Percentiles rank a stretch among this genome's conserved stretches.
phyloP scores from a whole-genome alignment of 2,888 invertebrate species.

The Sceliomorpha sp. region DNA sequence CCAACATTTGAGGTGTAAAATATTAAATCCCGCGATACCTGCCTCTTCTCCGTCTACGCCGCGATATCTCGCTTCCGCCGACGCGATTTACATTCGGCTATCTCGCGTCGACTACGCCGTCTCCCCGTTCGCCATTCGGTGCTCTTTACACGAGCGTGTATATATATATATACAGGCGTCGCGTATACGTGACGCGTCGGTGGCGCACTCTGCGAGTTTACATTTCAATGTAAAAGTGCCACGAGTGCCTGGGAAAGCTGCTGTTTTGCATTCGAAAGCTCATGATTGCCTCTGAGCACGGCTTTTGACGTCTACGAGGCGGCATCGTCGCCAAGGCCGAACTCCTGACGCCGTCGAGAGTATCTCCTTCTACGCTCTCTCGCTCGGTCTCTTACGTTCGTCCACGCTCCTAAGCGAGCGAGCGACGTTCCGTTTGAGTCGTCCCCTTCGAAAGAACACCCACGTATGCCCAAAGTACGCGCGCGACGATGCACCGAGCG shows the following conservation, averaged over 20 bases:
- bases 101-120: conserved; percentile 30
- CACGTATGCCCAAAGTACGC: too few relatives aligned
- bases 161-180: too few relatives aligned
- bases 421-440: conserved; percentile 48
- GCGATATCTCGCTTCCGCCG: conserved; percentile 49
- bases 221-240: conserved; percentile 81
- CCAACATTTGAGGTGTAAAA: conserved; percentile 80
- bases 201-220: conserved; percentile 79
- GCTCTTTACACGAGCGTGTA: conserved; percentile 53
- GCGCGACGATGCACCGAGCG: too few relatives aligned
- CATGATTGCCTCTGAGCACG: conserved; percentile 81
- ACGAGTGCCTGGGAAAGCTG: conserved; percentile 73
- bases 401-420: conserved; percentile 52
- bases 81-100: conserved; percentile 51
- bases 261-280: conserved; percentile 81
- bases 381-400: conserved; percentile 32
- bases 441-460: conserved; percentile 11
- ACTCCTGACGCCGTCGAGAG: too few relatives aligned
- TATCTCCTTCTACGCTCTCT: too few relatives aligned
- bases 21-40: conserved; percentile 75
- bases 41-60: conserved; percentile 41
- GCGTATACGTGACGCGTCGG: conserved; percentile 57
- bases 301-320: conserved; percentile 74
- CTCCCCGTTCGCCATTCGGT: conserved; percentile 54
- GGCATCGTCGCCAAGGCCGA: conserved; percentile 55